phyloP scores from a whole-genome alignment of 1,140 invertebrate genomes.

The Adelges cooleyi region DNA sequence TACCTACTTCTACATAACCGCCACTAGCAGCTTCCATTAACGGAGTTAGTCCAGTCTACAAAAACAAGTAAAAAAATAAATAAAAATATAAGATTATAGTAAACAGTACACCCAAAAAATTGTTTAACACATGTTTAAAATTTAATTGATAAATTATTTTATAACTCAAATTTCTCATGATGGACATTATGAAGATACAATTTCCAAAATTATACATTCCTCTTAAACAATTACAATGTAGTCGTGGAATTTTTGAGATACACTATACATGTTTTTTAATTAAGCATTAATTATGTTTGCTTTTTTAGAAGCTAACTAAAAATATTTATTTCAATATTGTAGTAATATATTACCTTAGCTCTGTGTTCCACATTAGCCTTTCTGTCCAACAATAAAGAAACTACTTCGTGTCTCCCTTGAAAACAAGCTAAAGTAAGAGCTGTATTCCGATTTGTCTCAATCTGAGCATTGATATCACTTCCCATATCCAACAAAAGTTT shows the following conservation, averaged over 20 bases:
- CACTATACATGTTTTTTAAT: no score
- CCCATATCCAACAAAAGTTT: conserved; percentile 91
- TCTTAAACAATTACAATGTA: no score
- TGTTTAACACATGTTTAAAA: no score
- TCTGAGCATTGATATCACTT: conserved; percentile 98
- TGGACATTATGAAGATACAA: no score
- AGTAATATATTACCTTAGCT: conserved; percentile 62
- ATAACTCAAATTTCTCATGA: no score
- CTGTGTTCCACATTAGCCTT: conserved; percentile 98
- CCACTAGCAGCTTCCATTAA: conserved; percentile 99
- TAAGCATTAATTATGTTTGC: no score
- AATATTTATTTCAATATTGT: neutral
- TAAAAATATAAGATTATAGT: neutral
- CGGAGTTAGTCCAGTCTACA: conserved; percentile 86
- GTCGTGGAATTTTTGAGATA: no score
- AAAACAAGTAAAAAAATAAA: conserved; percentile 6
- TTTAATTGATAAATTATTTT: no score
- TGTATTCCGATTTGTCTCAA: conserved; percentile 98
- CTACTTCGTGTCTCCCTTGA: conserved; percentile 97
- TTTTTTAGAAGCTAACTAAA: no score
- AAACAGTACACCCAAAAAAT: no score
- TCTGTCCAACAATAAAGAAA: conserved; percentile 84
- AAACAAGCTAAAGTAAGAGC: conserved; percentile 97
- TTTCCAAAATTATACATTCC: no score
- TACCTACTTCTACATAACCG: conserved; percentile 95